phyloP scores from a whole-genome alignment of 2,797 vertebrate genomes.

The Chrosomus eos region DNA sequence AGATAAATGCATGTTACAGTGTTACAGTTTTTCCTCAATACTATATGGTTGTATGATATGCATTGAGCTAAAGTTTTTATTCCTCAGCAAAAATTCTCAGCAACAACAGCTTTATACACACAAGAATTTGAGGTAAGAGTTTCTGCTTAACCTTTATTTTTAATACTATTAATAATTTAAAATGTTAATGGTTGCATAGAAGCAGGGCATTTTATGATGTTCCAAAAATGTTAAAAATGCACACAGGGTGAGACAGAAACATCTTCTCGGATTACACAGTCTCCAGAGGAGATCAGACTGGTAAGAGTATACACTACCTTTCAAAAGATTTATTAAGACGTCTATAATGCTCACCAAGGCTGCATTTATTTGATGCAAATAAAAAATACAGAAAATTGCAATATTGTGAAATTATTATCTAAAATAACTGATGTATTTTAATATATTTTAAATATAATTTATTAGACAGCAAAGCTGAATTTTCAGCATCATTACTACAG shows the following conservation, averaged over 20 bases:
- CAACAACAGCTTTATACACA: conserved; percentile 8
- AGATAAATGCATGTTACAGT: not conserved
- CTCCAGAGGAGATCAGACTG: not conserved
- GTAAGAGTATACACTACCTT: not conserved
- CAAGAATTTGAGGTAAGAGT: conserved; percentile 35
- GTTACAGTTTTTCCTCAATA: not conserved
- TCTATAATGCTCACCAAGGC: not conserved
- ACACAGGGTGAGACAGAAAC: conserved; percentile 27
- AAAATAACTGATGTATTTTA: not conserved
- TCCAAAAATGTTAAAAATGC: not conserved
- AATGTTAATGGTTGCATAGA: not conserved
- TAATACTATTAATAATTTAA: not conserved
- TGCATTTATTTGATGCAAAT: not conserved
- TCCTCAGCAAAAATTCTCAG: not conserved
- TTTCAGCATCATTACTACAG: not conserved
- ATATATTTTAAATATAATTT: not conserved
- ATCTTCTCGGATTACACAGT: not conserved
- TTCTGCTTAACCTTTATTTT: not conserved
- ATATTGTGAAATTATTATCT: not conserved
- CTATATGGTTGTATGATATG: not conserved
- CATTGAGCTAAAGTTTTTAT: not conserved
- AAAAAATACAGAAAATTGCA: not conserved
- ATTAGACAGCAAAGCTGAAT: not conserved
- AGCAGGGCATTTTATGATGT: not conserved
- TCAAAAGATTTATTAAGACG: not conserved